Base-by-base conservation (phyloP, 2,113 vertebrate genomes). In the human (Homo sapiens) region DNA sequence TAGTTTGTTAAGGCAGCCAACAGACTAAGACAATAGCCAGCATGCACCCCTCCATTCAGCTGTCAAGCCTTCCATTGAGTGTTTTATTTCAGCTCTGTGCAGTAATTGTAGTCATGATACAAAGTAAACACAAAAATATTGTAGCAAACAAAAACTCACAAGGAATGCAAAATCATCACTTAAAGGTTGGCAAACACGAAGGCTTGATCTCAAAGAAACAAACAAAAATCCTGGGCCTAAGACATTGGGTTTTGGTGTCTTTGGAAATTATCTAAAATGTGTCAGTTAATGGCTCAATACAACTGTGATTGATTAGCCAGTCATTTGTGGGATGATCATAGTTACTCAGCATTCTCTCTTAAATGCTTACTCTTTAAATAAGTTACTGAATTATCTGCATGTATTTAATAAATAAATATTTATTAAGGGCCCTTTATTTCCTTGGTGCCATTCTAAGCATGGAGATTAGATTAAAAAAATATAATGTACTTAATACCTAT, bases 1-100 rank as follows among this genome's bases (percentile, higher is more conserved):
- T 6, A 14, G 40, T 80, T n/a, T 73, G 32, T 55, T 27, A n/a
- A 0, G 6, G 30, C 6, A 22, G 43, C 11, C 8, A n/a, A 10
- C 5, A 45, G 43, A 30, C 5, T 3, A 9, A 27, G 45, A 9
- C 6, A 30, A 64, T 27, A 64, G 61, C 61, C 27, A 14, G 27
- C 61, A 32, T 64, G 61, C 61, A 12, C 3, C 5, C 50, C 7
- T n/a, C 14, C 40, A 4, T 16, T 72, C n/a, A 61, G 30, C 17
- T 35, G 2, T 10, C 6, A 45, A 50, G 11, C 0, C 23, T 8
- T 18, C 68, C 10, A 0, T 10, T 1, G 13, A 38, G 9, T 4
- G 61, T 20, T 38, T 16, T 40, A 10, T 45, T 52, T 50, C 43
- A 4, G 5, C 8, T 30, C 8, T 2, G n/a, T 40, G 45, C 16